phyloP scores from a whole-genome alignment of 1,140 invertebrate species.

The Paraescarpia echinospica region DNA sequence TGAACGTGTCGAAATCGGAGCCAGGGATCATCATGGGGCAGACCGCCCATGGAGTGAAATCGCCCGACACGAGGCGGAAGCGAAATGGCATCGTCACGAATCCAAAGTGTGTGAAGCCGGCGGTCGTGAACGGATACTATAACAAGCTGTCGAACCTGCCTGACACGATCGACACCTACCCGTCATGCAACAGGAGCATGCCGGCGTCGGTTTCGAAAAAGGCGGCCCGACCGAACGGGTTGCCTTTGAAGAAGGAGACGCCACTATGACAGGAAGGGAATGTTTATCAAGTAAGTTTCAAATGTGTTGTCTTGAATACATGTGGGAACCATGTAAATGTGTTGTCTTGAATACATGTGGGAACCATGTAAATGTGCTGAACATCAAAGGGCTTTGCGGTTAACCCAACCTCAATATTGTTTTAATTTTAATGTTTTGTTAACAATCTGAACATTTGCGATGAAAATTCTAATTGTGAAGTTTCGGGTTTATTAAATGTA shows the following conservation, averaged over 20 bases:
- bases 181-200: background rate
- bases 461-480: too few species aligned
- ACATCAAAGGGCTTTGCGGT: too few species aligned
- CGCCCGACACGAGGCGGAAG: conserved; percentile 57
- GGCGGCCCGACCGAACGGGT: conserved; percentile 66
- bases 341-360: too few species aligned
- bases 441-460: too few species aligned
- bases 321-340: too few species aligned
- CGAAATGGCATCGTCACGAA: conserved; percentile 90
- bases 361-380: too few species aligned
- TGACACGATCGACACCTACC: conserved; percentile 18
- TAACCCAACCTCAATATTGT: too few species aligned
- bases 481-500: too few species aligned
- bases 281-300: background rate
- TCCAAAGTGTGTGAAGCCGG: conserved; percentile 68
- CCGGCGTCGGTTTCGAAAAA: conserved; percentile 45
- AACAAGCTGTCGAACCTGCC: conserved; percentile 29
- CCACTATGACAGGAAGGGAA: conserved; percentile 44
- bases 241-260: conserved; percentile 75
- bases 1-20: conserved; percentile 32
- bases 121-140: conserved; percentile 28
- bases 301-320: background rate
- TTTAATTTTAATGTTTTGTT: too few species aligned
- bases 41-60: conserved; percentile 43
- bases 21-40: conserved; percentile 49